phyloP scores from a whole-genome alignment of 2,113 vertebrate genomes.

The Dasyornis broadbenti region DNA sequence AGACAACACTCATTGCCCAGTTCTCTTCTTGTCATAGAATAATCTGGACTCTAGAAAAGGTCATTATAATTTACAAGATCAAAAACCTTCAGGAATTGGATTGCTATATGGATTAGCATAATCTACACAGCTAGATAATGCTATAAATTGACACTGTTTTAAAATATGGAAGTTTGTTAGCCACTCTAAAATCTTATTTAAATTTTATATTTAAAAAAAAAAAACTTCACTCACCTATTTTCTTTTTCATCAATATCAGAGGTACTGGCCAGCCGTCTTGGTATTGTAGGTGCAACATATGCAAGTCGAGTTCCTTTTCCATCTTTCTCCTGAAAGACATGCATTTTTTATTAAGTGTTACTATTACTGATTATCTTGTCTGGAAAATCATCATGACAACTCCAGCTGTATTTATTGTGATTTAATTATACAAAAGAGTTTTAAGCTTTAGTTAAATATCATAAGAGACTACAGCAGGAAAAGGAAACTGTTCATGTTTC shows the following conservation, averaged over 20 bases:
- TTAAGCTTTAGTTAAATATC: not conserved
- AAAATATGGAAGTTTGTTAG: not conserved
- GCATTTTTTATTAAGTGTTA: not conserved
- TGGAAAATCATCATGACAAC: not conserved
- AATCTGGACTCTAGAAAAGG: not conserved
- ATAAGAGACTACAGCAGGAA: not conserved
- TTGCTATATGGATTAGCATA: not conserved
- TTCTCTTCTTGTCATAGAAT: not conserved
- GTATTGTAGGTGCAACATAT: conserved; percentile 93
- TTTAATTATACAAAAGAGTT: not conserved
- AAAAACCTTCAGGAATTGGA: not conserved
- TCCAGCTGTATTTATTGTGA: not conserved
- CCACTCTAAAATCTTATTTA: not conserved
- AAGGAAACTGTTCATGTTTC: not conserved
- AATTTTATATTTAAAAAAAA: not conserved
- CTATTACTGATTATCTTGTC: not conserved
- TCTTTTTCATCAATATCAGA: conserved; percentile 98
- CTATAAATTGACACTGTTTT: not conserved
- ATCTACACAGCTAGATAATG: not conserved
- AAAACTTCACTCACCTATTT: conserved; percentile 80
- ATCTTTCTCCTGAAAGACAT: conserved; percentile 85
- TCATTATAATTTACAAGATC: not conserved
- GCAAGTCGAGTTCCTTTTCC: conserved; percentile 87
- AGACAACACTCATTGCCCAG: not conserved
- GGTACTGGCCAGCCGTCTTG: conserved; percentile 90